phyloP scores from a whole-genome alignment of 1,140 invertebrate genomes.

The Philotrypesis tridentata region DNA sequence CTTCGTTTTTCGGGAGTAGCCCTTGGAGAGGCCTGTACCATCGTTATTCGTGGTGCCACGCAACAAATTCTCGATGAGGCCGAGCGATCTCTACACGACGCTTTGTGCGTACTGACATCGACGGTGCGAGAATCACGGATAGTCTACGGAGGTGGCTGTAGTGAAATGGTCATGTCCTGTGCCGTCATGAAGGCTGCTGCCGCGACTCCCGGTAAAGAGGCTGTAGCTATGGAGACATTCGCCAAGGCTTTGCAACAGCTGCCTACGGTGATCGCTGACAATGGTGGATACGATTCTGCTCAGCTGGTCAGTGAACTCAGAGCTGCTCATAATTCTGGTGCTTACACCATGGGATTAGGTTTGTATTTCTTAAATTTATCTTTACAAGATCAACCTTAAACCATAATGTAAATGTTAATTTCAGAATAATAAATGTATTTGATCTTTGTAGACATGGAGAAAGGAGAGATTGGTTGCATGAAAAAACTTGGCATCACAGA shows the following conservation, averaged over 20 bases:
- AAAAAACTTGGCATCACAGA: conserved; percentile 94
- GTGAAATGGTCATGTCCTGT: conserved; percentile 97
- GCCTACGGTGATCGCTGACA: conserved; percentile 97
- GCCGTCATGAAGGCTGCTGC: conserved; percentile 89
- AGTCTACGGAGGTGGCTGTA: conserved; percentile 94
- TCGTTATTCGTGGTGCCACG: conserved; percentile 98
- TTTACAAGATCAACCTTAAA: not conserved
- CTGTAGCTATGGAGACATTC: conserved; percentile 97
- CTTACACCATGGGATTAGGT: conserved; percentile 88
- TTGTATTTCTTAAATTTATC: conserved; percentile 58
- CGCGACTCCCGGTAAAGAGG: conserved; percentile 96
- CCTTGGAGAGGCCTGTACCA: conserved; percentile 96
- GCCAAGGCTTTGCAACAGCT: conserved; percentile 90
- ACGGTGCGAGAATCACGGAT: conserved; percentile 95
- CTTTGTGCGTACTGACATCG: conserved; percentile 96
- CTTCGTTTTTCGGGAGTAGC: conserved; percentile 96
- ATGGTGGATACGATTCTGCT: conserved; percentile 98
- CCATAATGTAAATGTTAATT: conserved; percentile 37
- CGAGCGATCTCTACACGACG: conserved; percentile 98
- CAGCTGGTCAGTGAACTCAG: conserved; percentile 93
- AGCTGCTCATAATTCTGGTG: conserved; percentile 89
- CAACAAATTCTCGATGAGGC: conserved; percentile 99
- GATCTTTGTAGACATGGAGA: conserved; percentile 89
- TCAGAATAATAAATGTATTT: too few species aligned
- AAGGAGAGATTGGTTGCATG: conserved; percentile 90